Evolutionary conservation across 2,113 vertebrate species (phyloP).

Genomic region (Crotalus tigris): DNA sequence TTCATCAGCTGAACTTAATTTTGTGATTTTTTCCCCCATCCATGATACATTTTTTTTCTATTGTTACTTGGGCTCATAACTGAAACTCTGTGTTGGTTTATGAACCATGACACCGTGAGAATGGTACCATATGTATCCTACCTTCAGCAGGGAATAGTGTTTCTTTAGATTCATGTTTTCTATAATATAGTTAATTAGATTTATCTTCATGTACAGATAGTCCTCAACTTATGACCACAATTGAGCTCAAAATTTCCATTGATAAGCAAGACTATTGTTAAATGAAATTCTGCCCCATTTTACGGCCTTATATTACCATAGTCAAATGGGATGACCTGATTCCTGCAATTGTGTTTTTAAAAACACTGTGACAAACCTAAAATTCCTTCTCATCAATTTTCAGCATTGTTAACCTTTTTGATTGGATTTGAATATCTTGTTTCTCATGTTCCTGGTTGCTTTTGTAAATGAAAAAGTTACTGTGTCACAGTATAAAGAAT

Average conservation of each 20-base stretch:
- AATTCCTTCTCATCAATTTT: not conserved
- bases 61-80: not conserved
- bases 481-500: not conserved
- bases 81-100: not conserved
- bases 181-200: constrained; percentile 9
- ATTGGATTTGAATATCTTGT: not conserved
- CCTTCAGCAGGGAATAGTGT: not conserved
- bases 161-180: constrained; percentile 5
- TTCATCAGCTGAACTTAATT: constrained; percentile 9
- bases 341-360: constrained; percentile 8
- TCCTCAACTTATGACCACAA: not conserved
- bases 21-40: not conserved
- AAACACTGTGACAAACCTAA: not conserved
- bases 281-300: not conserved
- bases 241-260: not conserved
- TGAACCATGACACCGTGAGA: not conserved
- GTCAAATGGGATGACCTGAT: constrained; percentile 11
- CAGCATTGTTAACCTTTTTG: not conserved
- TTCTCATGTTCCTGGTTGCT: not conserved
- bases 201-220: constrained; percentile 4
- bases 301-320: not conserved
- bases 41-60: not conserved
- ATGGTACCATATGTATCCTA: not conserved
- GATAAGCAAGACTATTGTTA: too few relatives aligned
- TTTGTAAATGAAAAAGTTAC: not conserved